phyloP scores from a whole-genome alignment of 2,888 invertebrate species.

The Stenurella melanura region DNA sequence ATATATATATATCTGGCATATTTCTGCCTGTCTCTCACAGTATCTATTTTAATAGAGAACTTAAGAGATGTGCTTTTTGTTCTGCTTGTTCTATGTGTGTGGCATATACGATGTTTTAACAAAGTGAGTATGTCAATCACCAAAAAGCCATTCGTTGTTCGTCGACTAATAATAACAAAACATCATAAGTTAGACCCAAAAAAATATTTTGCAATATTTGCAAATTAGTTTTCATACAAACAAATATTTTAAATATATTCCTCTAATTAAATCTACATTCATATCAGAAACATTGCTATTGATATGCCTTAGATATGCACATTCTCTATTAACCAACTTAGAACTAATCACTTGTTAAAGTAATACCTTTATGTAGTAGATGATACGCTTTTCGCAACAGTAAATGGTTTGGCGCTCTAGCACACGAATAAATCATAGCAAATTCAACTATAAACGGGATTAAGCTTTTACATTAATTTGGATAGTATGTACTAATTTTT shows the following conservation, averaged over 20 bases:
- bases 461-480: conserved; percentile 53
- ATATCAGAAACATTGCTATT: neutral
- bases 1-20: no score
- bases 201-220: neutral
- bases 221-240: neutral
- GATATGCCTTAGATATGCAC: neutral
- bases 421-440: conserved; percentile 52
- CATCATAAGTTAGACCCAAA: no score
- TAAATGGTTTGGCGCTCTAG: conserved; percentile 54
- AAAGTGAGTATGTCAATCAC: no score
- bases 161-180: no score
- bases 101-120: no score
- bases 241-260: neutral
- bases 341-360: neutral
- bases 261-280: neutral
- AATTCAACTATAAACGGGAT: conserved; percentile 51
- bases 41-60: no score
- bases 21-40: no score
- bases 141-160: no score
- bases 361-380: neutral
- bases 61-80: no score
- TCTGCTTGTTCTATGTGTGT: no score
- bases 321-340: neutral
- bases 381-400: conserved; percentile 27
- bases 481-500: conserved; percentile 17